Conservation (phyloP, 2,888 invertebrate species). For the Athetis lepigone region DNA sequence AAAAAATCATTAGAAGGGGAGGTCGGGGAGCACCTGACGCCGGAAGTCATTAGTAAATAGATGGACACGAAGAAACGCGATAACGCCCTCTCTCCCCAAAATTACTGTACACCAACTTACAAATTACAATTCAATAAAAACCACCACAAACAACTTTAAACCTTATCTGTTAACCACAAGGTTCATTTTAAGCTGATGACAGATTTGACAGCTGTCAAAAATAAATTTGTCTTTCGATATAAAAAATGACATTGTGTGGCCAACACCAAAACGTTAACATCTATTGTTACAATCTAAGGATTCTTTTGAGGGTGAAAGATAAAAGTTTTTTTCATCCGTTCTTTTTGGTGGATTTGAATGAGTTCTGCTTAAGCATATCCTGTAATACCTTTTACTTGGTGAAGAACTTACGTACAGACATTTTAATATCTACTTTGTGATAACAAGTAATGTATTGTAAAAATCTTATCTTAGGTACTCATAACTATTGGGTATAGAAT, state of each 20-base stretch:
- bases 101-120: slow-evolving; percentile 74
- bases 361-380: slow-evolving; percentile 32
- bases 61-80: slow-evolving; percentile 84
- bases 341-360: slow-evolving; percentile 56
- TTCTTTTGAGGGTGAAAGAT: slow-evolving; percentile 77
- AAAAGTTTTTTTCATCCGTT: slow-evolving; percentile 58
- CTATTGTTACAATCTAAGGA: slow-evolving; percentile 84
- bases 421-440: too few species aligned
- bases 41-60: slow-evolving; percentile 91
- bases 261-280: slow-evolving; percentile 83
- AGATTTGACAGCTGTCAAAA: slow-evolving; percentile 52
- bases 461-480: too few species aligned
- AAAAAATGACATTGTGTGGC: slow-evolving; percentile 84
- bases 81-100: slow-evolving; percentile 87
- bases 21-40: slow-evolving; percentile 85
- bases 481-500: too few species aligned
- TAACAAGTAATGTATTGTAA: too few species aligned
- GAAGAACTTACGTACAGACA: too few species aligned
- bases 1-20: slow-evolving; percentile 79
- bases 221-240: slow-evolving; percentile 70
- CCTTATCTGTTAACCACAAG: slow-evolving; percentile 32
- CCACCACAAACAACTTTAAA: slow-evolving; percentile 15
- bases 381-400: slow-evolving; percentile 32
- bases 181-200: slow-evolving; percentile 26
- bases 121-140: slow-evolving; percentile 36